A percentile compares a stretch with the other conserved stretches of the same genome.
These are phyloP conservation scores for Papilio helenus DNA, from an alignment of 1,140 invertebrate species.

Conservation along the genomic window DNA sequence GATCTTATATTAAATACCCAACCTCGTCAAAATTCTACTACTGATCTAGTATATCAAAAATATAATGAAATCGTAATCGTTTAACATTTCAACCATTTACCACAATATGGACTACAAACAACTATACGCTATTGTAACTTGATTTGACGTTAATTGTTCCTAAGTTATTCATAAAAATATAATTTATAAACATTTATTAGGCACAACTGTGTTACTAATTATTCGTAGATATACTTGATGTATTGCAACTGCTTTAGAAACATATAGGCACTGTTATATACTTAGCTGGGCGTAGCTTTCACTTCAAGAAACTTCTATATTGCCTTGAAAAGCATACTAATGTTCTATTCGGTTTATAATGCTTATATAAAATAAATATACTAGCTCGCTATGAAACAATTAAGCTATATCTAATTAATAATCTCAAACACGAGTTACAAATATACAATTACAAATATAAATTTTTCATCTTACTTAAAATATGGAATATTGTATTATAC, in stretches of 20 bases:
- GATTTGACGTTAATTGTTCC: neutral
- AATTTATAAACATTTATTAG: slow-evolving; percentile 35
- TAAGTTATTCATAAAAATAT: slow-evolving; percentile 36
- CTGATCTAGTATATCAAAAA: neutral
- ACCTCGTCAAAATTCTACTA: neutral
- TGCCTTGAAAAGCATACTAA: neutral
- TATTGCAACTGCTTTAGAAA: slow-evolving; percentile 14
- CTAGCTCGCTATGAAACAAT: slow-evolving; percentile 24
- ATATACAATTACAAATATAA: slow-evolving; percentile 40
- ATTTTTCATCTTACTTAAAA: slow-evolving; percentile 19
- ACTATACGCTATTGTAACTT: neutral
- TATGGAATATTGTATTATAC: slow-evolving; percentile 26
- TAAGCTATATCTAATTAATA: slow-evolving; percentile 36
- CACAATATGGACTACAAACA: neutral
- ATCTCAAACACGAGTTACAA: slow-evolving; percentile 34
- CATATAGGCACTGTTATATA: slow-evolving; percentile 24
- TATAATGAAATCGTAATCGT: neutral
- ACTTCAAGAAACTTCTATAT: neutral
- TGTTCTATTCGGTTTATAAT: neutral
- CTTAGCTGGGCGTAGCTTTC: neutral
- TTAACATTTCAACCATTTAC: neutral
- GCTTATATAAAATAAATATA: slow-evolving; percentile 23
- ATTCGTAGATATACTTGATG: slow-evolving; percentile 2
- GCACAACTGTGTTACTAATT: slow-evolving; percentile 28
- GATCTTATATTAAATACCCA: neutral